Percentiles rank a stretch among this genome's conserved stretches.
Conservation (phyloP, 2,888 invertebrate species). For the Scotopteryx bipunctaria region DNA sequence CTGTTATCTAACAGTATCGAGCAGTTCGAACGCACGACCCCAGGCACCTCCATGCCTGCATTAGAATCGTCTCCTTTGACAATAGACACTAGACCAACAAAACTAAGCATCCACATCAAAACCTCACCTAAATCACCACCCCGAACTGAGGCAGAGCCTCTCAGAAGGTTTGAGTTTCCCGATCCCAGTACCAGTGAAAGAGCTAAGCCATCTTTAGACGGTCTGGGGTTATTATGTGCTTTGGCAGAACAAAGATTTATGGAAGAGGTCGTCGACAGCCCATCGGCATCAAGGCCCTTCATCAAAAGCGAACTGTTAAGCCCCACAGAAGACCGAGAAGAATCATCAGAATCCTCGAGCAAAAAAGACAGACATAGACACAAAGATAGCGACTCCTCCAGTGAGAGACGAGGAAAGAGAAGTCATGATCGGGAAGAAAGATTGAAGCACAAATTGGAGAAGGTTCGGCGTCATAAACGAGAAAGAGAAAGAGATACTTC, state of each 20-base stretch:
- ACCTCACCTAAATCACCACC: conserved; percentile 74
- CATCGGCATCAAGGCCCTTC: conserved; percentile 62
- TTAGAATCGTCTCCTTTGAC: conserved; percentile 63
- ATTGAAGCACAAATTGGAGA: conserved; percentile 71
- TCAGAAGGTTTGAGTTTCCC: conserved; percentile 68
- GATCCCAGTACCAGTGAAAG: conserved; percentile 58
- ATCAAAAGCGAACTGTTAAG: conserved; percentile 71
- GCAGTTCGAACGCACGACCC: conserved; percentile 86
- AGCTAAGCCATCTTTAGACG: conserved; percentile 80
- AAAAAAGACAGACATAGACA: conserved; percentile 71
- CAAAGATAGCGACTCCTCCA: conserved; percentile 68
- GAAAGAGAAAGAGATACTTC: conserved; percentile 64
- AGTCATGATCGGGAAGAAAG: conserved; percentile 72
- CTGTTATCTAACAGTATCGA: conserved; percentile 93
- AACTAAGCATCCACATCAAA: conserved; percentile 72
- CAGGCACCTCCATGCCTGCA: conserved; percentile 62
- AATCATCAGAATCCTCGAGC: conserved; percentile 44
- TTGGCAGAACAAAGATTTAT: conserved; percentile 92
- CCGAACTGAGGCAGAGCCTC: conserved; percentile 64
- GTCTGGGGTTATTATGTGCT: conserved; percentile 90
- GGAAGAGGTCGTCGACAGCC: conserved; percentile 86
- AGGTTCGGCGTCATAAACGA: conserved; percentile 71
- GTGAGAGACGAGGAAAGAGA: conserved; percentile 66
- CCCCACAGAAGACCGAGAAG: conserved; percentile 55
- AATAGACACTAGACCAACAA: conserved; percentile 70